A percentile compares a stretch with the other conserved stretches of the same genome.
Conservation (phyloP, 2,113 vertebrate species). For the Acrocephalus kingi region DNA sequence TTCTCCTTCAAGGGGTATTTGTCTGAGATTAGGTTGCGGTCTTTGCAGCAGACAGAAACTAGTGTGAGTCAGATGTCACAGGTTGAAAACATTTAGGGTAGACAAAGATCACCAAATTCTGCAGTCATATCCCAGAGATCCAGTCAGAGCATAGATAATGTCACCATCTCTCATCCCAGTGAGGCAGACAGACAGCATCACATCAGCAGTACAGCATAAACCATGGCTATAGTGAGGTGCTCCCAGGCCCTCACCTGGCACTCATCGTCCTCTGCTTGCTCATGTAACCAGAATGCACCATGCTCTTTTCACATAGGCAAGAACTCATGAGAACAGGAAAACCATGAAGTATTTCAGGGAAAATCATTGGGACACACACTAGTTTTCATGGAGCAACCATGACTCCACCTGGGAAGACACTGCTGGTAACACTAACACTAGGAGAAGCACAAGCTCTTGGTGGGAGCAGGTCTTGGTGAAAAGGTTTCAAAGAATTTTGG, state of each 20-base stretch:
- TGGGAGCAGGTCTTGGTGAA: not conserved
- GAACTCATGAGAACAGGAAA: not conserved
- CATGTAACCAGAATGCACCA: not conserved
- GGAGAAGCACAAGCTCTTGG: not conserved
- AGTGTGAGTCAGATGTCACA: no score
- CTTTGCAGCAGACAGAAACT: not conserved
- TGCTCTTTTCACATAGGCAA: not conserved
- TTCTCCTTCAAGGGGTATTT: not conserved
- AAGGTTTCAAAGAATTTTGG: not conserved
- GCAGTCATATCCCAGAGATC: not conserved
- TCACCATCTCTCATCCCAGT: not conserved
- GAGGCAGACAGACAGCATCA: not conserved
- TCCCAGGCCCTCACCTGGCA: not conserved
- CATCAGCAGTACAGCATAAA: not conserved
- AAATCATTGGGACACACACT: not conserved
- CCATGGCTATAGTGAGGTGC: not conserved
- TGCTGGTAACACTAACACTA: not conserved
- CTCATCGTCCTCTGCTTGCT: not conserved
- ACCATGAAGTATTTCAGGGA: no score
- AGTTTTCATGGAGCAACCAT: not conserved
- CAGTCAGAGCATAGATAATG: not conserved
- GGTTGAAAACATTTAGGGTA: not conserved
- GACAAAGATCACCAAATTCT: not conserved
- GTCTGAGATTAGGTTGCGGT: not conserved
- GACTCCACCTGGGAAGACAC: not conserved